phyloP scores from a whole-genome alignment of 2,888 invertebrate genomes.

The Hypsopygia costalis region DNA sequence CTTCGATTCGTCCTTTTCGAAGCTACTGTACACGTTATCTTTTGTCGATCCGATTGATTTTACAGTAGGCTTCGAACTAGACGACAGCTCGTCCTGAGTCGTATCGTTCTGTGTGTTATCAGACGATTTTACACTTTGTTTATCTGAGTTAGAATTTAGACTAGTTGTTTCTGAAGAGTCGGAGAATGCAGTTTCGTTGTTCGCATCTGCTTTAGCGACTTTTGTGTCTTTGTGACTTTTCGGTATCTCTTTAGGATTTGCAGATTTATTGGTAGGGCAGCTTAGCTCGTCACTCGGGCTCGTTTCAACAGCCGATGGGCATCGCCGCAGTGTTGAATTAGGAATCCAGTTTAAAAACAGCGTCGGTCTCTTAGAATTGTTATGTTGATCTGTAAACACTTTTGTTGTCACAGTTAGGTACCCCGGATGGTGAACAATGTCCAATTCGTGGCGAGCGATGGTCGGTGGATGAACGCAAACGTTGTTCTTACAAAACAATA shows the following conservation, averaged over 20 bases:
- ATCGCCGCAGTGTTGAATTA: conserved; percentile 92
- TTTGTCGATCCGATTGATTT: conserved; percentile 62
- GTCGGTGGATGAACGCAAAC: conserved; percentile 98
- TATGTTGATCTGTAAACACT: conserved; percentile 88
- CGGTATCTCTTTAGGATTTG: conserved; percentile 42
- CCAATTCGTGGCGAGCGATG: conserved; percentile 89
- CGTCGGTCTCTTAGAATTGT: conserved; percentile 88
- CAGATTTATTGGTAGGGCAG: conserved; percentile 44
- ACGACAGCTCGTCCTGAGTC: conserved; percentile 61
- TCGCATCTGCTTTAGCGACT: conserved; percentile 47
- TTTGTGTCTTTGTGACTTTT: conserved; percentile 35
- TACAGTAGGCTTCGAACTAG: conserved; percentile 63
- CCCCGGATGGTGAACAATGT: conserved; percentile 93
- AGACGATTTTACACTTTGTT: conserved; percentile 69
- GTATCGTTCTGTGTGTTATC: conserved; percentile 65
- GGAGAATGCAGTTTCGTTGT: conserved; percentile 68
- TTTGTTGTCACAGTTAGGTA: conserved; percentile 94
- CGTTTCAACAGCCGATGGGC: conserved; percentile 87
- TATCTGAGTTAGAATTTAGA: conserved; percentile 74
- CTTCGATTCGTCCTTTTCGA: conserved; percentile 62
- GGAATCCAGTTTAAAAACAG: conserved; percentile 97
- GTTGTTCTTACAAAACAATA: conserved; percentile 96
- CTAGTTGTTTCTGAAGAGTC: conserved; percentile 78
- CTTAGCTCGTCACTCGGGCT: conserved; percentile 67
- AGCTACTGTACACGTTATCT: conserved; percentile 52